Evolutionary conservation across 1,140 invertebrate species (phyloP).

Genomic region (Pararge aegeria): DNA sequence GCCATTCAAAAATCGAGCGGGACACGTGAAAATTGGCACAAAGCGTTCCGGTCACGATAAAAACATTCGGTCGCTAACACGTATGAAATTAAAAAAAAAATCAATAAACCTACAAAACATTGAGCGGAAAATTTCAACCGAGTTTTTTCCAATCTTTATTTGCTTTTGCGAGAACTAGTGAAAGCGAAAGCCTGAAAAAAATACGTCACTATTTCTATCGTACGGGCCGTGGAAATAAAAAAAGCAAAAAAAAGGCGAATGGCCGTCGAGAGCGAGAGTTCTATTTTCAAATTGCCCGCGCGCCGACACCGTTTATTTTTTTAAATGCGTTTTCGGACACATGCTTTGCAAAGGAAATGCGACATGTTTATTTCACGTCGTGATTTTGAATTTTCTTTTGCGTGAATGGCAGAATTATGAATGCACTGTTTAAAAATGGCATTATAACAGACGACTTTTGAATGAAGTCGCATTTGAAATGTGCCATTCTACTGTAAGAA

Average conservation of each 20-base stretch:
- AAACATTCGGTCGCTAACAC: slow-evolving; percentile 38
- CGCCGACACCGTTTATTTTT: slow-evolving; percentile 43
- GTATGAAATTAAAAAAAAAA: slow-evolving; percentile 63
- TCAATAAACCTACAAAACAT: slow-evolving; percentile 60
- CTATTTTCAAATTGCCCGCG: slow-evolving; percentile 69
- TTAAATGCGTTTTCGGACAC: slow-evolving; percentile 51
- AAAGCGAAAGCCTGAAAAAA: slow-evolving; percentile 70
- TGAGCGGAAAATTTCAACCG: slow-evolving; percentile 49
- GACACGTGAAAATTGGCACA: slow-evolving; percentile 26
- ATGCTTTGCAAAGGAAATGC: slow-evolving; percentile 22
- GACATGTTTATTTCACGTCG: slow-evolving; percentile 3
- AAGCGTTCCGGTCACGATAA: slow-evolving; percentile 25
- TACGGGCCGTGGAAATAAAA: slow-evolving; percentile 56
- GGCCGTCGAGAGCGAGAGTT: slow-evolving; percentile 63
- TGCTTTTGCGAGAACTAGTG: slow-evolving; percentile 70
- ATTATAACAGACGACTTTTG: background rate
- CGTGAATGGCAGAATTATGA: background rate
- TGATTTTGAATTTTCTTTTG: background rate
- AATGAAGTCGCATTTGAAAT: background rate
- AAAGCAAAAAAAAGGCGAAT: slow-evolving; percentile 52
- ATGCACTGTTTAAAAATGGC: background rate
- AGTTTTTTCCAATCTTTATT: slow-evolving; percentile 73
- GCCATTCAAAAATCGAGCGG: slow-evolving; percentile 25
- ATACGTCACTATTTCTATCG: slow-evolving; percentile 76
- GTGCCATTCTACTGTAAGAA: background rate